A percentile compares a stretch with the other conserved stretches of the same genome.
Evolutionary conservation across 2,888 invertebrate species (phyloP).

Genomic region (Icerya purchasi): DNA sequence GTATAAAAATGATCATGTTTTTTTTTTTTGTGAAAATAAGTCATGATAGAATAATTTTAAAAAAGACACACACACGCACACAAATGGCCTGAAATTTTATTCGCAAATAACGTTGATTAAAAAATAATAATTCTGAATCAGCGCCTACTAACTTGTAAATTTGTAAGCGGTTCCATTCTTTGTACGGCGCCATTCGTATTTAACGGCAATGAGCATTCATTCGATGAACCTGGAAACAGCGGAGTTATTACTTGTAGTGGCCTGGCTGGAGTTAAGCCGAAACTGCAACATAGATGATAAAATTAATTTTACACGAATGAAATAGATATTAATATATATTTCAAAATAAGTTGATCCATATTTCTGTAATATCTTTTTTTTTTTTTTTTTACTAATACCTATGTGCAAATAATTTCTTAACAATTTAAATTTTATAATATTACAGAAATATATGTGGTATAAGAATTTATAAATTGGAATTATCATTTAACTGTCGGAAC

Average conservation of each 20-base stretch:
- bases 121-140: no score
- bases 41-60: no score
- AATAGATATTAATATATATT: no score
- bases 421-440: background rate
- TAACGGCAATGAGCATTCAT: constrained; percentile 55
- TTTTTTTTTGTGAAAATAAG: no score
- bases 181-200: constrained; percentile 77
- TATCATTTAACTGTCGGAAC: no score
- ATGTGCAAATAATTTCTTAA: background rate
- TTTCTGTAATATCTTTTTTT: background rate
- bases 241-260: constrained; percentile 57
- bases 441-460: no score
- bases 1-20: no score
- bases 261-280: constrained; percentile 72
- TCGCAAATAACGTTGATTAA: no score
- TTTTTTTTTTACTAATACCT: background rate
- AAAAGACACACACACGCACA: no score
- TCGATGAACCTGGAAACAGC: constrained; percentile 52
- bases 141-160: constrained; percentile 65
- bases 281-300: constrained; percentile 43
- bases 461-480: no score
- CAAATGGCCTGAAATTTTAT: no score
- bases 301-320: no score
- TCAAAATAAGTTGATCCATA: constrained; percentile 1
- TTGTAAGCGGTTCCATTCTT: constrained; percentile 92